Base-by-base conservation (phyloP, 2,888 invertebrate species). In the Agrochola lychnidis region DNA sequence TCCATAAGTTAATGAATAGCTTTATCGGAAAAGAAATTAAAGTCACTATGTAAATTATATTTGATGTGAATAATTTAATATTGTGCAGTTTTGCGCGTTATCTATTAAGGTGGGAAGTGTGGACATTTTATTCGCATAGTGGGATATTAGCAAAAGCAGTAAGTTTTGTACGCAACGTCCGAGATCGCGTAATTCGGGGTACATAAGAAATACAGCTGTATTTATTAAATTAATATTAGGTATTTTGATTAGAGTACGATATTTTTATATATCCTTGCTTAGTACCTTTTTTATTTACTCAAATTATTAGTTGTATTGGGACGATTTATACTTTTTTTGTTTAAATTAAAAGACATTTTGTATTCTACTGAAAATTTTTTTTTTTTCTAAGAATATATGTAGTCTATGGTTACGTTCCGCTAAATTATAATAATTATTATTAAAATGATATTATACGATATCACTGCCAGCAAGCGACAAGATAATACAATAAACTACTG, bases 1-100 rank as follows among this genome's bases (percentile, higher is more conserved):
- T 81, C 19, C 22, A 51, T 82, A 78, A 42, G 14, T 74, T 77
- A 64, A 62, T 62, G n/a, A 25, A 70, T 70, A 74, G 51, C 57
- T 71, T 68, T 77, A 72, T 67, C 59, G 53, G 48, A 30, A 56
- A 42, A 63, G 9, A 64, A 56, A 45, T 16, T 36, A 66, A 71
- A 63, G 68, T 77, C 63, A 73, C 73, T 57, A 68, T 53, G 63
- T 67, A 73, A 78, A 74, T 56, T 71, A 51, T 56, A 73, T 45
- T 77, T 71, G 53, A 70, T 62, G 63, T 51, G 51, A 59, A 71
- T 71, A 53, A 45, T 71, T 48, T 36, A 30, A 73, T 63, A 67
- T 67, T 79, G 40, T 80, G 62, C 62, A 36, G 30, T 51, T 56
- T 79, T 56, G 40, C 40, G 12, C 48, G 25, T 68, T 62, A 63